Evolutionary conservation across 2,888 invertebrate genomes (phyloP).

Genomic region (Sepiola atlantica): DNA sequence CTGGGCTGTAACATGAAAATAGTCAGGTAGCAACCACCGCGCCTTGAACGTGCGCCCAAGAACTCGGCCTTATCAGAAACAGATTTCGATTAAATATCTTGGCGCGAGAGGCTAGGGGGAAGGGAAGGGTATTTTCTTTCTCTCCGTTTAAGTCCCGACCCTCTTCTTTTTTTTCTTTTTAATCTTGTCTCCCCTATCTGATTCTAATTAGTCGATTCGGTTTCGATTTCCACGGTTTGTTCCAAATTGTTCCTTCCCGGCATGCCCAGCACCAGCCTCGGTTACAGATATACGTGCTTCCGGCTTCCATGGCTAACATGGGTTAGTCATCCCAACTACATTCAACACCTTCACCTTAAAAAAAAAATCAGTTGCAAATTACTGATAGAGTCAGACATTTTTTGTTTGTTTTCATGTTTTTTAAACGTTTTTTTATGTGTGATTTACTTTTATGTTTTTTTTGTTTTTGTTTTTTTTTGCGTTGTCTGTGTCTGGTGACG

Average conservation of each 20-base stretch:
- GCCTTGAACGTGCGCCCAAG: background rate
- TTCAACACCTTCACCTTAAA: background rate
- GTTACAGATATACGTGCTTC: constrained; percentile 18
- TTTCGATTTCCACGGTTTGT: background rate
- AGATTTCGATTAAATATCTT: background rate
- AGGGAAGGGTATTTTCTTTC: no score
- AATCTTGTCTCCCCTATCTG: background rate
- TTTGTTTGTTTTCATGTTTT: no score
- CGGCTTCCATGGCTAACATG: background rate
- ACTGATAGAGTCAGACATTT: background rate
- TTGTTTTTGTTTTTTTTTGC: background rate
- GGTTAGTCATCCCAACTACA: background rate
- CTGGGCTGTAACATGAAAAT: background rate
- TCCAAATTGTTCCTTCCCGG: background rate
- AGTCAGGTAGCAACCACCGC: background rate
- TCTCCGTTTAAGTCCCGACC: background rate
- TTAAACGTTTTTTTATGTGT: background rate
- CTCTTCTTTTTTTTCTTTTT: background rate
- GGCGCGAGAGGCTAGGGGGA: background rate
- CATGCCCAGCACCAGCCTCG: background rate
- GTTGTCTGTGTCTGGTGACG: background rate
- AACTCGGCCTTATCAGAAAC: no score
- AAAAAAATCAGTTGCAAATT: background rate
- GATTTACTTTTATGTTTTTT: background rate
- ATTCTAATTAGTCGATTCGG: background rate